Conservation (phyloP, 2,113 vertebrate species). For the Planiliza haematocheilus region DNA sequence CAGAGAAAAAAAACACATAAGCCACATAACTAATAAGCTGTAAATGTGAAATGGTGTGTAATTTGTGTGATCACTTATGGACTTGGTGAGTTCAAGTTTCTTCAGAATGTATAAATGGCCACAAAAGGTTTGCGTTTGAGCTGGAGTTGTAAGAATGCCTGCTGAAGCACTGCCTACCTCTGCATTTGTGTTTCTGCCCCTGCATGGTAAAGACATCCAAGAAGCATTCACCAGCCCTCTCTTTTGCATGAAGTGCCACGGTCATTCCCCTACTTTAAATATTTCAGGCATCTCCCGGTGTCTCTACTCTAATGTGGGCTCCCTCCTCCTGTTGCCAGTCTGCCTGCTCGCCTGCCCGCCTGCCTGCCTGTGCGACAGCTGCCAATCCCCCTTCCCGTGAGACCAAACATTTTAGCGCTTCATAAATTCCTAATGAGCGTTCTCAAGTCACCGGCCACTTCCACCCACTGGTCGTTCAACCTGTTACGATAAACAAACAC, state of each 20-base stretch:
- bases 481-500: constrained; percentile 83
- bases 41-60: no score
- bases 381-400: constrained; percentile 90
- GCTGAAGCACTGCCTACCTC: not conserved
- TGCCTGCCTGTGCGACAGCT: constrained; percentile 86
- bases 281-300: constrained; percentile 37
- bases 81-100: no score
- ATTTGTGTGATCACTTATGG: no score
- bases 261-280: constrained; percentile 42
- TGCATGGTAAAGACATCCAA: no score
- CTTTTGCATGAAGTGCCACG: not conserved
- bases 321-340: constrained; percentile 76
- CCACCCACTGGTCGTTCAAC: constrained; percentile 85
- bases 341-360: constrained; percentile 66
- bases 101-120: no score
- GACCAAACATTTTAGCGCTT: constrained; percentile 98
- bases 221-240: not conserved
- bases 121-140: not conserved
- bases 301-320: constrained; percentile 26
- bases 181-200: no score
- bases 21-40: no score
- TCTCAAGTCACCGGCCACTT: constrained; percentile 92
- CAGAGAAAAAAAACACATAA: no score
- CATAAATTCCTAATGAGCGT: constrained; percentile 99
- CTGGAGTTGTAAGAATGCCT: not conserved